These are phyloP conservation scores for Campopleginae sp. DNA, from an alignment of 2,888 invertebrate species.

Conservation along the genomic window DNA sequence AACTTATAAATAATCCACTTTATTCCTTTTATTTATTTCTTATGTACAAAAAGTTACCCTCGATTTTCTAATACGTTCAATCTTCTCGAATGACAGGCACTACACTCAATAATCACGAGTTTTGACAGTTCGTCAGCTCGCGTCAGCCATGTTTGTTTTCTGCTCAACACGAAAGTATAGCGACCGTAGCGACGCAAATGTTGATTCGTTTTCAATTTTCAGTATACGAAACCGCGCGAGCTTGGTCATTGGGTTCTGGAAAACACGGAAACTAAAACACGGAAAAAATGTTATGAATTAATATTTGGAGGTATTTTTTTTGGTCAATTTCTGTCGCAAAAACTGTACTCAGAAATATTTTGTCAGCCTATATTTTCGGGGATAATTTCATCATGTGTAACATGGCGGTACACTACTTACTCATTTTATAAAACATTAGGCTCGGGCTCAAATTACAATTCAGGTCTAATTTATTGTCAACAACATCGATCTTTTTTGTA, in stretches of 20 bases:
- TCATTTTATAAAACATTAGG: too few relatives aligned
- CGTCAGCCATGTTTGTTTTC: constrained; percentile 44
- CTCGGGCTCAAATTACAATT: background rate
- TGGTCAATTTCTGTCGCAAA: background rate
- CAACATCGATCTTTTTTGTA: constrained; percentile 49
- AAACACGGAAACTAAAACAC: too few relatives aligned
- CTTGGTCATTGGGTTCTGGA: too few relatives aligned
- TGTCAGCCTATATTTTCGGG: background rate
- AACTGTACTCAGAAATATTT: background rate
- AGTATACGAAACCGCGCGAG: too few relatives aligned
- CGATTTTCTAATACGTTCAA: constrained; percentile 10
- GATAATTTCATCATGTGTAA: background rate
- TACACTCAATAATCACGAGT: constrained; percentile 21
- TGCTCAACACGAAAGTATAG: background rate
- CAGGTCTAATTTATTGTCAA: constrained; percentile 61
- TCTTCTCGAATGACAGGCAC: constrained; percentile 1
- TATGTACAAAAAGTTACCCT: constrained; percentile 28
- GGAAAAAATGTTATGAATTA: too few relatives aligned
- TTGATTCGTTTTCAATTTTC: background rate
- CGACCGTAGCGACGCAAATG: background rate
- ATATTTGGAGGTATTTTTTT: background rate
- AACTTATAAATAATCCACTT: background rate
- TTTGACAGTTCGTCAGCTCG: constrained; percentile 50
- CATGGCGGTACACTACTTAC: too few relatives aligned
- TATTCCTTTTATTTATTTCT: background rate